A percentile compares a stretch with the other conserved stretches of the same genome.
These are phyloP conservation scores for Microplitis demolitor DNA, from an alignment of 1,140 invertebrate genomes.

Conservation along the genomic window DNA sequence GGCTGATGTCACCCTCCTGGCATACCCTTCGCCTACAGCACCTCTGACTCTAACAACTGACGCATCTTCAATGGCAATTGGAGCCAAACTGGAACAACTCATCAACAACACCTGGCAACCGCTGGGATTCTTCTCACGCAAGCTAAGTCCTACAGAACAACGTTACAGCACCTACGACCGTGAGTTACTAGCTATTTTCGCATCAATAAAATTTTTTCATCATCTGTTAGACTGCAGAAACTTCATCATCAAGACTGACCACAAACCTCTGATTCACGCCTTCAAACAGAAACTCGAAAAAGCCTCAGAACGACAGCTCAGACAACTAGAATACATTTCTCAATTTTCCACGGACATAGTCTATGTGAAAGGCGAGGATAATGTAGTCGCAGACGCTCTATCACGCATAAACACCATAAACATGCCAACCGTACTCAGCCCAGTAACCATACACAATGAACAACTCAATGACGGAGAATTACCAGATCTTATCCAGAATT, in stretches of 20 bases:
- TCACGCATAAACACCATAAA: neutral
- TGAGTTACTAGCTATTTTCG: neutral
- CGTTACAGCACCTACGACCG: neutral
- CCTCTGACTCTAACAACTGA: constrained; percentile 43
- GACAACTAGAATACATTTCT: constrained; percentile 2
- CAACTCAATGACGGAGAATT: no score
- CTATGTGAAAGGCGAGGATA: neutral
- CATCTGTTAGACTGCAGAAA: no score
- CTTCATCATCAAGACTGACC: no score
- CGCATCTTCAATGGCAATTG: constrained; percentile 49
- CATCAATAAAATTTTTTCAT: neutral
- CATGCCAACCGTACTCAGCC: neutral
- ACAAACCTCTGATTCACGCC: no score
- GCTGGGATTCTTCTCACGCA: neutral
- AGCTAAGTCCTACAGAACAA: neutral
- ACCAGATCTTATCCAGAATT: no score
- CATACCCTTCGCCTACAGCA: constrained; percentile 33
- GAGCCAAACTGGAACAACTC: constrained; percentile 44
- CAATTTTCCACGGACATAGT: neutral
- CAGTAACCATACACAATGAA: neutral
- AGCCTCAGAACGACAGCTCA: neutral
- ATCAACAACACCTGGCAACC: constrained; percentile 30
- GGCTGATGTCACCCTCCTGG: constrained; percentile 35
- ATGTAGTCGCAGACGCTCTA: neutral
- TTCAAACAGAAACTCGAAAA: neutral